Base-by-base conservation (phyloP, 1,140 invertebrate species). In the Pogonomyrmex barbatus region DNA sequence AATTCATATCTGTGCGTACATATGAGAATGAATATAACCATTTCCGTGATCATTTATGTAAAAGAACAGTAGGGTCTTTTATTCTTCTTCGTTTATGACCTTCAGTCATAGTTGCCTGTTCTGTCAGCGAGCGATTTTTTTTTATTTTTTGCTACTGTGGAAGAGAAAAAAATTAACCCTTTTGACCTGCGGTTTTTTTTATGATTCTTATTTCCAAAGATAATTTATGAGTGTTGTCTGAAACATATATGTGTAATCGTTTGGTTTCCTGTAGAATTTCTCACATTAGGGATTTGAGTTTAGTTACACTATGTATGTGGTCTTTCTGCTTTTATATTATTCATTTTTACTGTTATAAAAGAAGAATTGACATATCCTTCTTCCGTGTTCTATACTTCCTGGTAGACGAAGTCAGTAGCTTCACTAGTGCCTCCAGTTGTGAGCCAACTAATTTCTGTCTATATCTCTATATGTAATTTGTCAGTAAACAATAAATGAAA, bases 151-250 rank as follows among this genome's bases (percentile, higher is more conserved):
- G 85, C 86, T 89, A 87, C 84, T 56, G 65, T 50, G n/a, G 54
- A 58, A 24, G 60, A 33, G 56, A 91, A 89, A 91, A 24, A 92
- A 92, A 89, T 92, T 94, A 94, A 94, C 93, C 94, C 92, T 94
- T 94, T 87, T 88, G 86, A 89, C 89, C 92, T 90, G 91, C 91
- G 90, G 93, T 93, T 94, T 94, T 93, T 92, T 95, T 95, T 94
- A 95, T 93, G 94, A 87, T 89, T 91, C 92, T 94, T 92, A 90
- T 91, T 90, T 83, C 87, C 60, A 86, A 86, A 67, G 92, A 94
- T 94, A 94, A 95, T 95, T 95, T 95, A 95, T 91, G 94, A 94
- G 90, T 92, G 91, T 93, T 90, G 30, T 77, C n/a, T 33, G 12
- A 8, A 12, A 52, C 33, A 54, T 75, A 60, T 75, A 73, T 39